Base-by-base conservation (phyloP, 37 sponge, comb jelly and placozoan species). In the Corticium candelabrum region DNA sequence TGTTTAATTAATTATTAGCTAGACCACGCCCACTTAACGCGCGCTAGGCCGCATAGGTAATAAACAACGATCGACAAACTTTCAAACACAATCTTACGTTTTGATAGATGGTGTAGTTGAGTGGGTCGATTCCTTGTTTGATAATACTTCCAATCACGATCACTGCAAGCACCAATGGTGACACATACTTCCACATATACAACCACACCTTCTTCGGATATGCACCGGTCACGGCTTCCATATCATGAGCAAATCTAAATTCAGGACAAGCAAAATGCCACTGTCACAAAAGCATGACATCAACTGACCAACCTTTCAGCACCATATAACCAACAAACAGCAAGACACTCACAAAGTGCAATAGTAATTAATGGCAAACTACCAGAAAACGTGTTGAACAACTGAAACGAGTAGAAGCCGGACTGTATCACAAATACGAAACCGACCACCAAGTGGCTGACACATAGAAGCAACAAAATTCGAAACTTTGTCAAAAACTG, bases 261-360 rank as follows among this genome's bases (percentile, higher is more conserved):
- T n/a, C n/a, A n/a, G n/a, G n/a, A n/a, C n/a, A n/a, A n/a, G n/a
- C n/a, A n/a, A n/a, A n/a, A n/a, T n/a, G n/a, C n/a, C n/a, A n/a
- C n/a, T n/a, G n/a, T n/a, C n/a, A n/a, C n/a, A n/a, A n/a, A n/a
- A n/a, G n/a, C n/a, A n/a, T n/a, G 7, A 3, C 38, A 57, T 21
- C 3, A n/a, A 29, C 32, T 27, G 33, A 62, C 74, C 50, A 37
- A 93, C 94, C 79, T 88, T 1, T 79, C 67, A 34, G 85, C 83
- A 2, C 98, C 98, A 78, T 81, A 90, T 33, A 90, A 89, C 94
- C 94, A 97, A 31, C 86, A 81, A 11, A 97, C 76, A 77, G 90
- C 91, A 83, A 93, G 84, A 37, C 87, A 86, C 83, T 97, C 98
- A 77, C 84, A 90, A 77, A 97, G 85, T 0, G 89, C 95, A 37